Base-by-base conservation (phyloP, 2,113 vertebrate species). In the Haplochromis vanheusdeni region DNA sequence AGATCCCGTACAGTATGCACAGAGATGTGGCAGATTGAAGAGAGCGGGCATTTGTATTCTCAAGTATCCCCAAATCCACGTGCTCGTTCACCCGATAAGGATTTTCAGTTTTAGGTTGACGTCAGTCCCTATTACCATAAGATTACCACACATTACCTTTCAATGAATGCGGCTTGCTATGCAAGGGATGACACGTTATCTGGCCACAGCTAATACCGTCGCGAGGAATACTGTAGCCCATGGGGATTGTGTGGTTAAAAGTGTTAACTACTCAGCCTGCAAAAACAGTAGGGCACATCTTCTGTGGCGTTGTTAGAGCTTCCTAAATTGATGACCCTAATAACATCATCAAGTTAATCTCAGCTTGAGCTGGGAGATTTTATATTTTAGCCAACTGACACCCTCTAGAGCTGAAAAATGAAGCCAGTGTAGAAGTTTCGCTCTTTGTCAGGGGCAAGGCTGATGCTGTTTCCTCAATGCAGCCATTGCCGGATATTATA, bases 131-230 rank as follows among this genome's bases (percentile, higher is more conserved):
- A 82, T 92, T 93, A 90, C 65, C 92, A 94, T 93, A 89, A 91
- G 80, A 94, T 95, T 95, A 94, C 87, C 93, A 91, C 91, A 91
- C 65, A 88, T 92, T 92, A 90, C 80, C 82, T 89, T 94, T 75
- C 58, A 52, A 84, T 80, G 81, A 86, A 87, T 58, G 70, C 54
- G 58, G 80, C 79, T 83, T 10, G 35, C 21, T 49, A 23, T 40
- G 79, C 82, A 56, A 68, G 31, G 81, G 73, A 56, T 4, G 6
- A 37, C 47, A 58, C 37, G 60, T 81, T 86, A 81, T 49, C 60
- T 86, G 60, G 87, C 47, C 87, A 77, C n/a, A 83, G 23, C 77
- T 75, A 86, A 83, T 26, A 21, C 83, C 7, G n/a, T 68, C 21
- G 13, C 47, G 10, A 17, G 9, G 26, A 82, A 82, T 60, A 35